Conservation (phyloP, 2,888 invertebrate species). For the Taenaris catops region DNA sequence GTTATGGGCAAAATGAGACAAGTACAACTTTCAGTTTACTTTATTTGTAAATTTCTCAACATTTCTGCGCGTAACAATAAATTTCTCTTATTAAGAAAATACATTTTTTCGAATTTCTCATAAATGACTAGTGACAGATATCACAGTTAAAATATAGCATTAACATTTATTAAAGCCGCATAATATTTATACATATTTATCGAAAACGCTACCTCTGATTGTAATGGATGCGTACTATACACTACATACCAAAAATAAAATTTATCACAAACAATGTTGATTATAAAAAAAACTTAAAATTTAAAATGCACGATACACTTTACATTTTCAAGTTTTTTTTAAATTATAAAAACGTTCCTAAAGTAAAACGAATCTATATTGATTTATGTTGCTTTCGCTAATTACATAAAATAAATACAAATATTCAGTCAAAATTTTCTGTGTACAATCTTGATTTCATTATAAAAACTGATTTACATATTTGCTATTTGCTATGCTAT, state of each 20-base stretch:
- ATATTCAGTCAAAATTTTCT: slow-evolving; percentile 28
- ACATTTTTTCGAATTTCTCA: slow-evolving; percentile 48
- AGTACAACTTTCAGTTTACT: slow-evolving; percentile 42
- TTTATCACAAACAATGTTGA: slow-evolving; percentile 46
- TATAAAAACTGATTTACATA: slow-evolving; percentile 45
- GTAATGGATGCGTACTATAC: slow-evolving; percentile 53
- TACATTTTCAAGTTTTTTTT: too few relatives aligned
- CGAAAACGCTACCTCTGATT: slow-evolving; percentile 62
- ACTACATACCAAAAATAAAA: slow-evolving; percentile 66
- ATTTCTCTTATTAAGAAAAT: slow-evolving; percentile 54
- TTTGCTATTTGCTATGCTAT: slow-evolving; percentile 67
- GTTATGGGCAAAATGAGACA: slow-evolving; percentile 30
- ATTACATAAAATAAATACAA: slow-evolving; percentile 13
- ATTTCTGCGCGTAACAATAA: slow-evolving; percentile 58
- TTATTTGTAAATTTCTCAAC: slow-evolving; percentile 68
- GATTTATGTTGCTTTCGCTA: slow-evolving; percentile 16
- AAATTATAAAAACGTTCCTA: slow-evolving; percentile 53
- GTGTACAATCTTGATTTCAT: slow-evolving; percentile 61
- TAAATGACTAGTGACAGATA: slow-evolving; percentile 44
- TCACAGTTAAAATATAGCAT: slow-evolving; percentile 53
- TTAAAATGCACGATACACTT: too few relatives aligned
- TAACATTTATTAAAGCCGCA: slow-evolving; percentile 29
- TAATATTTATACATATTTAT: slow-evolving; percentile 24
- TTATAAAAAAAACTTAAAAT: slow-evolving; percentile 47
- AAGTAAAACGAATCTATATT: slow-evolving; percentile 31